Percentiles rank a stretch among this genome's conserved stretches.
Evolutionary conservation across 2,888 invertebrate genomes (phyloP).

Genomic region (Frankliniella fusca): DNA sequence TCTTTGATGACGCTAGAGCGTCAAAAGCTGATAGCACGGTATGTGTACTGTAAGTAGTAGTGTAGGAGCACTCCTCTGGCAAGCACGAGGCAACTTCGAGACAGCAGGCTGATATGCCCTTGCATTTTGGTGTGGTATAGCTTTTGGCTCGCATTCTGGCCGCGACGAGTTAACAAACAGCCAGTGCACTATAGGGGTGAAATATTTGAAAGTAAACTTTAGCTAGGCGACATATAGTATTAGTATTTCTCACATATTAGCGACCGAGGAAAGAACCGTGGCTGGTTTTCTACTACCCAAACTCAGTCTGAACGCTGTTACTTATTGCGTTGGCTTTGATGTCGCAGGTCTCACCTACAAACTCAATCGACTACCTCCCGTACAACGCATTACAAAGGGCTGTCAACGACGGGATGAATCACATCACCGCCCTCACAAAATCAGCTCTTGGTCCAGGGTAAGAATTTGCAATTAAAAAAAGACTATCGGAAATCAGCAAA

Average conservation of each 20-base stretch:
- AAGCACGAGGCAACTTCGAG: too few species aligned
- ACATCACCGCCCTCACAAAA: conserved; percentile 53
- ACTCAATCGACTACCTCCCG: conserved; percentile 56
- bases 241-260: neutral
- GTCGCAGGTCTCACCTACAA: conserved; percentile 49
- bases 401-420: conserved; percentile 55
- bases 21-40: neutral
- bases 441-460: conserved; percentile 43
- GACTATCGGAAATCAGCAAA: neutral
- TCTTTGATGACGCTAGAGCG: too few species aligned
- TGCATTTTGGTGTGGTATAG: too few species aligned
- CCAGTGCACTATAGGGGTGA: neutral
- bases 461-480: neutral
- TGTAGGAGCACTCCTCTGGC: neutral
- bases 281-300: too few species aligned
- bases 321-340: conserved; percentile 27
- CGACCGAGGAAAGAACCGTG: too few species aligned
- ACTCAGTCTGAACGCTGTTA: conserved; percentile 2
- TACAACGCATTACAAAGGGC: conserved; percentile 56
- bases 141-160: too few species aligned
- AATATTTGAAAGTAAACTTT: too few species aligned
- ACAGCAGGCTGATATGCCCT: too few species aligned
- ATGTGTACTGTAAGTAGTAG: neutral
- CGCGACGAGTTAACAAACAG: too few species aligned
- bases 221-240: neutral